phyloP scores from a whole-genome alignment of 2,888 invertebrate species.

The Zelleria hepariella region DNA sequence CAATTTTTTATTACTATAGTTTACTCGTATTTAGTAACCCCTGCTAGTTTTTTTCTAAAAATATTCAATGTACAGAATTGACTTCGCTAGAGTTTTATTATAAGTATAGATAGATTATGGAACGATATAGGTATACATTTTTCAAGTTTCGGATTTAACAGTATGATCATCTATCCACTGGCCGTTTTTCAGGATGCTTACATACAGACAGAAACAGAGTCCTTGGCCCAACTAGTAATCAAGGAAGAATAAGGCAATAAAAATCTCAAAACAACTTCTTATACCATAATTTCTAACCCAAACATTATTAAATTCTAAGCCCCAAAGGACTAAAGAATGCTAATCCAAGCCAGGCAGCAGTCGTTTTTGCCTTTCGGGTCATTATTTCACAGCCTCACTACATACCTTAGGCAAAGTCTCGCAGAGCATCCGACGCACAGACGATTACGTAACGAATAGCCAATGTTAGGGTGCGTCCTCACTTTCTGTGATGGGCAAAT shows the following conservation, averaged over 20 bases:
- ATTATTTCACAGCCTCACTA: conserved; percentile 5
- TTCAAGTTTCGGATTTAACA: no score
- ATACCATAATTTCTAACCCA: not conserved
- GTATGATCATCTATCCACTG: no score
- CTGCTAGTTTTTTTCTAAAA: no score
- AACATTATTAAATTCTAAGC: not conserved
- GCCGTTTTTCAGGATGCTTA: no score
- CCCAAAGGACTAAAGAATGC: not conserved
- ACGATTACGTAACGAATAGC: conserved; percentile 58
- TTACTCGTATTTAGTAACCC: no score
- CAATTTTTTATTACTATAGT: no score
- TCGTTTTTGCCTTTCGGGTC: not conserved
- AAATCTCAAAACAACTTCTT: not conserved
- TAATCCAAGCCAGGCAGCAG: not conserved
- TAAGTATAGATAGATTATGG: no score
- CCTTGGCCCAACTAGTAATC: no score
- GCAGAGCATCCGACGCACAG: conserved; percentile 8
- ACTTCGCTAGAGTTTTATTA: no score
- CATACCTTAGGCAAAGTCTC: not conserved
- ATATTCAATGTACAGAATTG: no score
- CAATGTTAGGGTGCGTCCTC: conserved; percentile 8
- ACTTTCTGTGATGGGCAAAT: not conserved
- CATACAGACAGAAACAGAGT: no score
- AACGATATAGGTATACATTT: no score
- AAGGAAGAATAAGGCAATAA: not conserved